Evolutionary conservation across 2,797 vertebrate genomes (phyloP), one percentile per base, ranked within the genome.

Genomic region (Crocodylus rhombifer): DNA sequence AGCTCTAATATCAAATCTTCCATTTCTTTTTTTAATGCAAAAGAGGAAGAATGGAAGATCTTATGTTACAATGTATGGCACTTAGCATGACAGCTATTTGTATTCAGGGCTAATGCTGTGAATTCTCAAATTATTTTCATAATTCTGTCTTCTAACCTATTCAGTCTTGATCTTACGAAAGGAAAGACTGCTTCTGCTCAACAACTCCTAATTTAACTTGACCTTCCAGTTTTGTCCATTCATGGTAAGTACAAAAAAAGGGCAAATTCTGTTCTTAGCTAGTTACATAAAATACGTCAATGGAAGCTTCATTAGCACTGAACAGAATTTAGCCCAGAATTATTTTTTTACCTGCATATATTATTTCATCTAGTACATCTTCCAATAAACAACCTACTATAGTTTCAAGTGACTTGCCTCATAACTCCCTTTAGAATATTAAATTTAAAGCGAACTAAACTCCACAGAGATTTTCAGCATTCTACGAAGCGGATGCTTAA

Each of bases 401-500:
- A 95, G 92, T 96, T 97, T 96, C 95, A 89, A 89, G 83, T 73
- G 94, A 96, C 90, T 97, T 95, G 95, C 93, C 95, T 96, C 94
- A 88, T 87, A 96, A 92, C 94, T 97, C 94, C 91, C 95, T 94
- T 96, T 96, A 95, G 62, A 92, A 92, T 94, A 95, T 94, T 96
- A 93, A 92, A 95, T 94, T 97, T 97, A 95, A 96, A 96, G 93
- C 93, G 95, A 96, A 95, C 78, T 89, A 96, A 93, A 94, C 62
- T 93, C 91, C 94, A 95, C 94, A 95, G 94, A 96, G 91, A 91
- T 89, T 93, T 42, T 93, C 93, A 93, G 95, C 95, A 97, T 94
- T 95, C 94, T 96, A 96, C 95, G 95, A 97, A 97, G 89, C 90
- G 94, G 95, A 96, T 97, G 93, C 96, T 97, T 96, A 97, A 97